Evolutionary conservation across 2,797 vertebrate genomes (phyloP), one percentile per base, ranked within the genome.

Genomic region (Amniataba percoides): DNA sequence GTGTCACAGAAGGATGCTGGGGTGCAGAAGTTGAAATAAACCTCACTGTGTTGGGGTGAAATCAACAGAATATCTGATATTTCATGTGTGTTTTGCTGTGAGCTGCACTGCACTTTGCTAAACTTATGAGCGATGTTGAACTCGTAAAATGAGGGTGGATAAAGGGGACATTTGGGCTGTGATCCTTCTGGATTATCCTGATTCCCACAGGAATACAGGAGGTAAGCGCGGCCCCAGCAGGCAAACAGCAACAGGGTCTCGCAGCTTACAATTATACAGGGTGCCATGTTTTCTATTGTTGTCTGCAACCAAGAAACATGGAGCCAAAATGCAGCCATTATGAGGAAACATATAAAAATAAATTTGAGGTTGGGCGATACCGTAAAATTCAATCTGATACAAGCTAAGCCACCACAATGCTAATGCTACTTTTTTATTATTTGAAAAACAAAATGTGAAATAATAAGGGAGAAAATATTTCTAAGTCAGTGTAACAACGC

Each of bases 161-260:
- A 46, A 63, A 21, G 27, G 46, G 52, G 7, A 58, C 27, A 14
- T 65, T 63, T 36, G 62, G 55, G 57, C 25, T 65, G 65, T 58
- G 68, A 85, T 71, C 77, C 53, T n/a, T 31, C 2, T 46, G 90
- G 83, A 85, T 92, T 84, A 90, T 81, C 76, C 73, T 48, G 77
- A 87, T 91, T 92, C 89, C 91, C 88, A 87, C 59, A 88, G 84
- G 88, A 86, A 71, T 74, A 87, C 42, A 71, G 57, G 53, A 86
- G 76, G 31, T 3, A 62, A 84, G 66, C 78, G 15, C 42, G 51
- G 70, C 42, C 75, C 74, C 81, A 60, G 81, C 57, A 81, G 76
- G 16, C 72, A 62, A 61, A 81, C 77, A 77, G 58, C 72, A 69
- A 39, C 80, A 81, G 53, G 49, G 40, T 70, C 62, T 40, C 70